phyloP scores from a whole-genome alignment of 2,888 invertebrate species.

The Onchidella celtica region DNA sequence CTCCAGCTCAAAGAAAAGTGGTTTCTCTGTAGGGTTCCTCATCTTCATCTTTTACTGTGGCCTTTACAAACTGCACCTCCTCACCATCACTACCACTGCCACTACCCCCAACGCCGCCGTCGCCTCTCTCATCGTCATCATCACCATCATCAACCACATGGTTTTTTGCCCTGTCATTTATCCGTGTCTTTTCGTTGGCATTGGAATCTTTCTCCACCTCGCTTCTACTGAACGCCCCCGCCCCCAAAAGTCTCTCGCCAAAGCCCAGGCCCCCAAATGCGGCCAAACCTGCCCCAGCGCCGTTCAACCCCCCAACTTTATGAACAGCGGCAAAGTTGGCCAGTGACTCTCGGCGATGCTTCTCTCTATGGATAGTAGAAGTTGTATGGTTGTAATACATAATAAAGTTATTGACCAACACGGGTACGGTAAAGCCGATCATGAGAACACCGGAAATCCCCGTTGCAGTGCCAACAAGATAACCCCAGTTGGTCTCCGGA shows the following conservation, averaged over 20 bases:
- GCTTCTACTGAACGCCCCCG: not conserved
- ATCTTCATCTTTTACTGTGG: not conserved
- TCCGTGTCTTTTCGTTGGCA: slow-evolving; percentile 2
- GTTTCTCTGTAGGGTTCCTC: not conserved
- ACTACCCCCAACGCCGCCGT: not conserved
- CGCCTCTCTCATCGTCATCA: not conserved
- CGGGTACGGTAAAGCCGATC: slow-evolving; percentile 75
- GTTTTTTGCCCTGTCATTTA: too few relatives aligned
- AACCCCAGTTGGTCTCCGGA: slow-evolving; percentile 57
- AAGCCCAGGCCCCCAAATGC: not conserved
- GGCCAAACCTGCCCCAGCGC: not conserved
- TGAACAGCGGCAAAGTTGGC: not conserved
- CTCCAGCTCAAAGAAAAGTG: not conserved
- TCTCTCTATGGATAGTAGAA: slow-evolving; percentile 56
- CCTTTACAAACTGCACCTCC: not conserved
- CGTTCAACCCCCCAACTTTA: not conserved
- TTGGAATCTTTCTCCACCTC: not conserved
- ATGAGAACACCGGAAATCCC: slow-evolving; percentile 71
- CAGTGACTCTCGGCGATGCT: not conserved
- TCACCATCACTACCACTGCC: not conserved
- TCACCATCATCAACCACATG: not conserved
- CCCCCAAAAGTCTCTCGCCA: slow-evolving; percentile 22
- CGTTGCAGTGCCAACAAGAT: slow-evolving; percentile 69
- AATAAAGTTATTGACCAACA: slow-evolving; percentile 76
- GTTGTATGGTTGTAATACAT: slow-evolving; percentile 73